Evolutionary conservation across 2,113 vertebrate genomes (phyloP), one percentile per base, ranked within the genome.

Genomic region (Formicarius rufipectus): DNA sequence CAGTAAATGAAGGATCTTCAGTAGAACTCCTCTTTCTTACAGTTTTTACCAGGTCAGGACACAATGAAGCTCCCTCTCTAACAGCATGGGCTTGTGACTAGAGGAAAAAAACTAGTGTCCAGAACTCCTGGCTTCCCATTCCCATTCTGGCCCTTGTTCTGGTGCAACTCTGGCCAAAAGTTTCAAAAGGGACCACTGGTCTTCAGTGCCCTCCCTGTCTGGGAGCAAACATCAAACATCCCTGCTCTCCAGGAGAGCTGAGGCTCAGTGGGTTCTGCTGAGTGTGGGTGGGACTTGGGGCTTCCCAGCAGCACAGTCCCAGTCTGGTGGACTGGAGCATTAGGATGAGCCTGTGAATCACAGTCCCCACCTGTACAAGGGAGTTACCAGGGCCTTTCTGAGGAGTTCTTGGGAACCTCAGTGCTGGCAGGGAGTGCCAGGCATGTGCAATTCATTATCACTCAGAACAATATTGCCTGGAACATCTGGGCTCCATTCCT

Each of bases 401-500:
- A 28, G 60, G 63, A 52, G 45, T 3, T 52, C 25, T 37, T 64
- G 81, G 69, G 40, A 79, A 45, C 21, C 33, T 66, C 0, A 0
- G 50, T 42, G 45, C 4, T 45, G 63, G 37, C 1, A 4, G 33
- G 40, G 56, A 64, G 28, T 72, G 74, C 35, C 71, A 64, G 77
- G 49, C 92, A 93, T 68, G 62, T 95, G 90, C 66, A 85, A 31
- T 78, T 72, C 71, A 82, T 93, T 90, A 55, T 42, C 49, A 56
- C 53, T 27, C 60, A 75, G 73, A 89, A 78, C 80, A 90, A 77
- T 55, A 89, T 92, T 7, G 4, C 76, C 83, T 84, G 60, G 45
- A 84, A 90, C 86, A 95, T 95, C 92, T 95, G 91, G 47, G 68
- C 31, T 68, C 52, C 76, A 74, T 97, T 77, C 83, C 15, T 18